Base-by-base conservation (phyloP, 2,113 vertebrate genomes). In the Patagioenas fasciata region DNA sequence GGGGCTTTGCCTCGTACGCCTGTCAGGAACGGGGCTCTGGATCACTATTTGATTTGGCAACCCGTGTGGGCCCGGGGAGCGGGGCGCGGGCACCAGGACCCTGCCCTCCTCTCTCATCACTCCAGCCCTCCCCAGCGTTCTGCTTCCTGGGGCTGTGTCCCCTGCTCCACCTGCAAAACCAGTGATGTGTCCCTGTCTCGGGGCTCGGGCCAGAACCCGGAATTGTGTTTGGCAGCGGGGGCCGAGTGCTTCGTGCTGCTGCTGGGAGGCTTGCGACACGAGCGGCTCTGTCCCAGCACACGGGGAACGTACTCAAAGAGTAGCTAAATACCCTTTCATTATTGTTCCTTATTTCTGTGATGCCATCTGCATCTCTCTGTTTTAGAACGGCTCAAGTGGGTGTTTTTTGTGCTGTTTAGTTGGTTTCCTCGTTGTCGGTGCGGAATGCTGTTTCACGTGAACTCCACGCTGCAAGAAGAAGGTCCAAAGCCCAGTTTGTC, bases 1-100 rank as follows among this genome's bases (percentile, higher is more conserved):
- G 64, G 78, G 81, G 85, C 88, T 85, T 64, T 78, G 79, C 70
- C 88, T 24, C 38, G 60, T 70, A 15, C 0, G 65, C 70, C 61
- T 93, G 91, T 94, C 96, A 95, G 85, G 75, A 94, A 31, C 0
- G 0, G 1, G 18, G 64, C 78, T 60, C 57, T 58, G 71, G 67
- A 93, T 3, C 9, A 44, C 81, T 51, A 93, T 95, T 90, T 91
- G 96, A 93, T 96, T 69, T 96, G 95, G 86, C 92, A 96, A 88
- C 54, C 47, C 51, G 5, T 4, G 70, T 40, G 10, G 84, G 80
- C 85, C 61, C 75, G 6, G 2, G 5, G 79, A 89, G 32, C 56
- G 64, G 75, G 58, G n/a, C 64, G 71, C 0, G 1, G 56, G 81
- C 89, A 60, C 71, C 42, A 31, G 74, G 93, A 60, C 42, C 1